Base-by-base conservation (phyloP, 2,113 vertebrate genomes). In the Eupsittula cactorum region DNA sequence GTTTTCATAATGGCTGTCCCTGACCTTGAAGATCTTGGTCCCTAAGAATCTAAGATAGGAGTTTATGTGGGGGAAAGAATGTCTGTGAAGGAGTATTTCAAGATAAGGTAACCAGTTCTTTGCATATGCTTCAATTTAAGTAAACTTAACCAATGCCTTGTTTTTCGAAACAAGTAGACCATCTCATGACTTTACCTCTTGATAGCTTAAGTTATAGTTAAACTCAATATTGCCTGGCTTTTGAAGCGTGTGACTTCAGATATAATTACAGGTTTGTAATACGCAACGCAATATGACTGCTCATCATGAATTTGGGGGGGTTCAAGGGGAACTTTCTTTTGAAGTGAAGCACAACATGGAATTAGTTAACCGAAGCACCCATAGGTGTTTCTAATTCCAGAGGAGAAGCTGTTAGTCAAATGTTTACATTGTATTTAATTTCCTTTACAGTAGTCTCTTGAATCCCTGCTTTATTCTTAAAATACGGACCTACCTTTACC, bases 351-450 rank as follows among this genome's bases (percentile, higher is more conserved):
- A 69, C 70, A 93, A 92, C 2, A 0, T 85, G 80, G 88, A 78
- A 91, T 92, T 96, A 90, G 79, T 94, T 96, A 94, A 75, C 95
- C 7, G 18, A 71, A 90, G 88, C 77, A 95, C 94, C 86, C 3
- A 3, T 91, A 82, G 88, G 77, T 95, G 92, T 92, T 92, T 87
- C 74, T 92, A 88, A 94, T 91, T 94, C 84, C 57, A 86, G 79
- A 86, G 85, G 65, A 91, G 86, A 92, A 96, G 88, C 85, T 94
- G 64, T 97, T 97, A 93, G 90, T 96, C 96, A 92, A 94, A 91
- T 65, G 9, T 94, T 95, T 91, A 92, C 79, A 64, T 93, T 93
- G 95, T 95, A 88, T 94, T 95, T 95, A 65, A 92, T 96, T 96
- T 96, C 89, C 94, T 95, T 77, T 94, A n/a, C 77, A 74, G 83